Evolutionary conservation across 2,888 invertebrate species (phyloP), one percentile per base, ranked within the genome.

Genomic region (Aquatica leii): DNA sequence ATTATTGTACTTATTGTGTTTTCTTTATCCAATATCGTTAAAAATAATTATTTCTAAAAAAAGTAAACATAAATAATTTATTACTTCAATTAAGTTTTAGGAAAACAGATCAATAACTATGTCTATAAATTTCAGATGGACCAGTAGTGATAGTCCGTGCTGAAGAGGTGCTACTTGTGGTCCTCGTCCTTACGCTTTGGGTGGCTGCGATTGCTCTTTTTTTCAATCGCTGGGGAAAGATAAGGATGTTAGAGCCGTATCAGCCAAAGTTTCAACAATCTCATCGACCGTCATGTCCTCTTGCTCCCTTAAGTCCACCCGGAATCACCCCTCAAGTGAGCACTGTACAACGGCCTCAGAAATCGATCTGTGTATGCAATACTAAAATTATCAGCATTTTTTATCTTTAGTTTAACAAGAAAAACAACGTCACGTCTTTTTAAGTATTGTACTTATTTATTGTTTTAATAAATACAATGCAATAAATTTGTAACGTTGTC

Each of bases 201-300:
- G 91, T 93, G 57, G 94, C 91, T 0, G 94, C 95, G 66, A 94
- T 95, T 66, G 91, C 93, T 1, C 85, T 95, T 46, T 95, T 95
- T 85, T 94, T 95, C 86, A 95, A 95, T 83, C 91, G 95, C 68
- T 95, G 95, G 95, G 95, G 95, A 77, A 95, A 95, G 86, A 95
- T 95, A 78, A 89, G 94, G 68, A 94, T 94, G 93, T 82, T 94
- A 81, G 94, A 94, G 79, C 94, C 94, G 0, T 94, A 94, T 80
- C 94, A 94, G 77, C 94, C 94, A 1, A 94, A 94, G 82, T 95
- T 94, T 78, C 92, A 93, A 76, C 92, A 93, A 74, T 81, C 81
- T 59, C 93, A 93, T 81, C 86, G 94, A 71, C 88, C 90, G 72
- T 91, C 91, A 74, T 92, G 92, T 78, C 90, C 87, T 0, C 82